These are phyloP conservation scores for Podarcis cretensis DNA, from an alignment of 2,113 vertebrate species.

Conservation along the genomic window DNA sequence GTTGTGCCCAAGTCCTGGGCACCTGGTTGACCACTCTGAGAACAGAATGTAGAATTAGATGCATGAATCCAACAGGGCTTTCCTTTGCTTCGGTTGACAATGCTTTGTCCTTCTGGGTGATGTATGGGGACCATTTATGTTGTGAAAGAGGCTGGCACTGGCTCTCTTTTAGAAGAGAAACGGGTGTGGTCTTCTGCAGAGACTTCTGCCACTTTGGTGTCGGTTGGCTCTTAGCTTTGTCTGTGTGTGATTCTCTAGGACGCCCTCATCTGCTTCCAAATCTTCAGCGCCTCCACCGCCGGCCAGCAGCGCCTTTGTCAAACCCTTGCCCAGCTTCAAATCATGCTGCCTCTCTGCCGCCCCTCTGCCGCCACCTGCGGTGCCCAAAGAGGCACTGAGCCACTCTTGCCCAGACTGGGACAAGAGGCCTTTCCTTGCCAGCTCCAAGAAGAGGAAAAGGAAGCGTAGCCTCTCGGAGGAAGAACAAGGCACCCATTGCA, in stretches of 20 bases:
- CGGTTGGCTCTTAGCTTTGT: neutral
- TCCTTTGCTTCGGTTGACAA: neutral
- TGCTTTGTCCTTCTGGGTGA: neutral
- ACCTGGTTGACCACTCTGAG: too few species aligned
- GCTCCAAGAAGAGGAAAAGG: constrained; percentile 56
- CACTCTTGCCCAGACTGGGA: constrained; percentile 22
- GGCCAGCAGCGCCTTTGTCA: constrained; percentile 42
- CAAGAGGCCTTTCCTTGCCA: neutral
- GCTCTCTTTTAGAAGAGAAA: neutral
- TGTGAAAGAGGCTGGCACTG: neutral
- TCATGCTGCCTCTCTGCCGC: neutral
- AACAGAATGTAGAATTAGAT: neutral
- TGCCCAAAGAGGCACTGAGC: neutral
- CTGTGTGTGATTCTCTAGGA: constrained; percentile 65
- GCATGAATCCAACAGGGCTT: too few species aligned
- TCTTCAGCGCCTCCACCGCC: constrained; percentile 62
- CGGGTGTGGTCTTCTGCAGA: neutral
- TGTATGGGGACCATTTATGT: too few species aligned
- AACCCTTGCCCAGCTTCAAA: constrained; percentile 10
- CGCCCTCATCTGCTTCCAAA: constrained; percentile 72
- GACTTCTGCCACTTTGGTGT: neutral
- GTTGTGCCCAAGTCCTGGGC: too few species aligned
- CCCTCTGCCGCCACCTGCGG: neutral
- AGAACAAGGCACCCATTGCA: neutral
- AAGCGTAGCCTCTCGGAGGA: constrained; percentile 52